phyloP scores from a whole-genome alignment of 2,797 vertebrate species.

The Xiphophorus birchmanni region DNA sequence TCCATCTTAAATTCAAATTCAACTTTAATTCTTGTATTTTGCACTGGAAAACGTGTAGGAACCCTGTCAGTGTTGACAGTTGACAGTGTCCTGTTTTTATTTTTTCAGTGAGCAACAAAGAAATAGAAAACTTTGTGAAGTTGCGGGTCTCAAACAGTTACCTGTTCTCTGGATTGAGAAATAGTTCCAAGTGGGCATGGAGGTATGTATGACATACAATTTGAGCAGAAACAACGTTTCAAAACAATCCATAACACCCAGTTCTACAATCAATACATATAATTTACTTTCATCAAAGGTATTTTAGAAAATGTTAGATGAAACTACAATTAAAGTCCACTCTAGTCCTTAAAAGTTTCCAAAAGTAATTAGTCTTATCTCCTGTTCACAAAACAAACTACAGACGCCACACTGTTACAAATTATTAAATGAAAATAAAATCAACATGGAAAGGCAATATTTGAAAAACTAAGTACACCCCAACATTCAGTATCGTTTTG shows the following conservation, averaged over 20 bases:
- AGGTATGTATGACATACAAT: slow-evolving; percentile 58
- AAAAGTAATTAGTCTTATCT: neutral
- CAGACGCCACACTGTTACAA: neutral
- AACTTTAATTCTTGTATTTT: neutral
- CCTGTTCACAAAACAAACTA: neutral
- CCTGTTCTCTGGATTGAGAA: slow-evolving; percentile 78
- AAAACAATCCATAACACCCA: neutral
- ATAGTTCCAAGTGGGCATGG: slow-evolving; percentile 74
- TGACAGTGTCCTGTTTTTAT: neutral
- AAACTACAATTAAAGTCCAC: neutral
- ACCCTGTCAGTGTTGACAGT: too few species aligned
- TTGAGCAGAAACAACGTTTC: neutral
- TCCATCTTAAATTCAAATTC: neutral
- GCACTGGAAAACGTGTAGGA: neutral
- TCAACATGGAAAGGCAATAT: neutral
- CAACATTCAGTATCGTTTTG: neutral
- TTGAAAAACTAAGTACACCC: neutral
- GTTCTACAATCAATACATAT: neutral
- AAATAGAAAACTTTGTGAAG: slow-evolving; percentile 74
- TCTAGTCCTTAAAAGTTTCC: neutral
- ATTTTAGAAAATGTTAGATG: too few species aligned
- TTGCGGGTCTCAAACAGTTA: slow-evolving; percentile 72
- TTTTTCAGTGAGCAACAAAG: slow-evolving; percentile 66
- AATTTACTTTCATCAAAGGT: too few species aligned
- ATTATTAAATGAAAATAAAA: neutral